Percentiles rank a stretch among this genome's conserved stretches.
Evolutionary conservation across 2,797 vertebrate species (phyloP).

Genomic region (Girardinus metallicus): DNA sequence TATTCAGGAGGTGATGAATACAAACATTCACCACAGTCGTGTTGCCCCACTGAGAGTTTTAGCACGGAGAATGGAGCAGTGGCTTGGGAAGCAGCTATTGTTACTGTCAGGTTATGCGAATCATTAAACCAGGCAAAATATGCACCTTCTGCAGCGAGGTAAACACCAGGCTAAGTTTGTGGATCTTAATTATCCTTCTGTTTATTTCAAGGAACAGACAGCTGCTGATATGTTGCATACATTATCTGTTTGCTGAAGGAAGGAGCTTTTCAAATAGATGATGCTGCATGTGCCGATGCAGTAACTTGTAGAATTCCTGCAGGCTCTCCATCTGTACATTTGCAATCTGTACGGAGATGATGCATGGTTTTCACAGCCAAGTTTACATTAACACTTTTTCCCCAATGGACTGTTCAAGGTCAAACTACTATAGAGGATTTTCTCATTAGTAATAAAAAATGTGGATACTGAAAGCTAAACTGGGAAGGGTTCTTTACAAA

Average conservation of each 20-base stretch:
- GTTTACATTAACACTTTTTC: conserved; percentile 32
- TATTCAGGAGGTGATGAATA: conserved; percentile 38
- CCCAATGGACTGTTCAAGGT: conserved; percentile 44
- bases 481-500: conserved; percentile 11
- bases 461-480: conserved; percentile 13
- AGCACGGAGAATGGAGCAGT: conserved; percentile 36
- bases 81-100: conserved; percentile 33
- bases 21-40: conserved; percentile 36
- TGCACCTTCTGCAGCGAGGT: conserved; percentile 32
- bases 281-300: neutral
- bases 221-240: conserved; percentile 19
- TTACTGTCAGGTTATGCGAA: conserved; percentile 41
- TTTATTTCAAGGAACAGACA: conserved; percentile 26
- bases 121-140: conserved; percentile 33
- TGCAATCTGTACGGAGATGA: neutral
- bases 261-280: neutral
- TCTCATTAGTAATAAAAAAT: conserved; percentile 35
- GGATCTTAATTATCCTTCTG: conserved; percentile 34
- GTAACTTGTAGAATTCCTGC: conserved; percentile 3
- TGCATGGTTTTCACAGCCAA: conserved; percentile 27
- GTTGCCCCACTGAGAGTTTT: conserved; percentile 34
- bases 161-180: conserved; percentile 42
- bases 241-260: conserved; percentile 12
- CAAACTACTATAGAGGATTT: conserved; percentile 29
- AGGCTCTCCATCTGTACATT: neutral